Evolutionary conservation across 2,888 invertebrate genomes (phyloP).

Genomic region (Sinopyrophorus schimmeli): DNA sequence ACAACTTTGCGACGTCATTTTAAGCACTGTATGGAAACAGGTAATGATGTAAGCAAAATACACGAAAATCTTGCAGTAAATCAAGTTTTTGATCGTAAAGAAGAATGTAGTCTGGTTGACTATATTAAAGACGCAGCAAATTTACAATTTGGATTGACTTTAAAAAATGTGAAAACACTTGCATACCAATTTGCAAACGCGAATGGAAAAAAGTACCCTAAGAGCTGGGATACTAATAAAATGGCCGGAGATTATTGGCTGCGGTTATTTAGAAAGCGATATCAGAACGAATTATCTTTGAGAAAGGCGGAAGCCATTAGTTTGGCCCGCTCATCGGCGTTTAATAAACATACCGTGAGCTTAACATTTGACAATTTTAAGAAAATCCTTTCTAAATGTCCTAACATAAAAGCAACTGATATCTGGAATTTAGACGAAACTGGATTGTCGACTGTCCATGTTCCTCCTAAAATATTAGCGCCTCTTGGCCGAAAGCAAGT

Average conservation of each 20-base stretch:
- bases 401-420: no score
- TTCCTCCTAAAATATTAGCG: conserved; percentile 44
- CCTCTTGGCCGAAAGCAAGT: conserved; percentile 47
- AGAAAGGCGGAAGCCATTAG: conserved; percentile 34
- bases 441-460: conserved; percentile 46
- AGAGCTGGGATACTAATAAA: conserved; percentile 20
- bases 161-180: conserved; percentile 17
- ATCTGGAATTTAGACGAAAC: conserved; percentile 48
- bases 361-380: no score
- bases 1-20: no score
- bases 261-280: conserved; percentile 27
- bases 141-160: conserved; percentile 35
- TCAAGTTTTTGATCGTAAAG: conserved; percentile 6
- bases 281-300: conserved; percentile 31
- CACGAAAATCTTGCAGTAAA: no score
- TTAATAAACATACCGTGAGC: conserved; percentile 38
- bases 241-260: conserved; percentile 33
- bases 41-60: no score
- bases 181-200: conserved; percentile 11
- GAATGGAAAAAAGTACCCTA: conserved; percentile 6
- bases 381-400: no score
- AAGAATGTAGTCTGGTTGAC: conserved; percentile 2
- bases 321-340: conserved; percentile 31
- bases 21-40: no score
- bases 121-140: conserved; percentile 10